Evolutionary conservation across 2,797 vertebrate genomes (phyloP).

Genomic region (Numenius phaeopus): DNA sequence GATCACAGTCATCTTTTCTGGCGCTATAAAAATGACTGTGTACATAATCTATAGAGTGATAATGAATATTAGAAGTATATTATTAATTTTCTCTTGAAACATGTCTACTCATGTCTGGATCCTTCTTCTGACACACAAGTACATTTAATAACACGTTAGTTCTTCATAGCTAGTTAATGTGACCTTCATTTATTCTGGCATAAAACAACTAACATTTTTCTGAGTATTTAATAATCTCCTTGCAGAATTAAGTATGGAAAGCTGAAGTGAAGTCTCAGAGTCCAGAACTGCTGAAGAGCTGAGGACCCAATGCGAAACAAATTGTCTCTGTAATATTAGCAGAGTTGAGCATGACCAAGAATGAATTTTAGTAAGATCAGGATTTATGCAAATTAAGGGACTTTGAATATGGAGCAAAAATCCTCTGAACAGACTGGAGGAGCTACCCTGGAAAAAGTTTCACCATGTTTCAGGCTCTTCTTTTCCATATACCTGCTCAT

Average conservation of each 20-base stretch:
- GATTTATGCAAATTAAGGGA: not conserved
- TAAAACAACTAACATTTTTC: not conserved
- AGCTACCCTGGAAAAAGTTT: not conserved
- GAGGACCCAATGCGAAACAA: not conserved
- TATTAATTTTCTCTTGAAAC: not conserved
- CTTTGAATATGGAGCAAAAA: not conserved
- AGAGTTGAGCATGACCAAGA: not conserved
- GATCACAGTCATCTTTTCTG: not conserved
- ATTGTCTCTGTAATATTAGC: not conserved
- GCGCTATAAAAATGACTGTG: not conserved
- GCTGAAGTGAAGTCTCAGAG: not conserved
- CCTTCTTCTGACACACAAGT: not conserved
- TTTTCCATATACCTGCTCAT: not conserved
- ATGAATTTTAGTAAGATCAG: not conserved
- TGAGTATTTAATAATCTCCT: not conserved
- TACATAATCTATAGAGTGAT: not conserved
- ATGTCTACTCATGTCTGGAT: not conserved
- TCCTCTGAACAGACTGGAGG: not conserved
- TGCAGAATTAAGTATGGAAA: not conserved
- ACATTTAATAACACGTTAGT: not conserved
- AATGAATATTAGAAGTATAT: not conserved
- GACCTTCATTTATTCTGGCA: not conserved
- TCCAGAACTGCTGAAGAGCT: not conserved
- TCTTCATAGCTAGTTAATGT: not conserved
- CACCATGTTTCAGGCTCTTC: not conserved